Conservation (phyloP, 2,888 invertebrate genomes). For the Asteroscopus sphinx region DNA sequence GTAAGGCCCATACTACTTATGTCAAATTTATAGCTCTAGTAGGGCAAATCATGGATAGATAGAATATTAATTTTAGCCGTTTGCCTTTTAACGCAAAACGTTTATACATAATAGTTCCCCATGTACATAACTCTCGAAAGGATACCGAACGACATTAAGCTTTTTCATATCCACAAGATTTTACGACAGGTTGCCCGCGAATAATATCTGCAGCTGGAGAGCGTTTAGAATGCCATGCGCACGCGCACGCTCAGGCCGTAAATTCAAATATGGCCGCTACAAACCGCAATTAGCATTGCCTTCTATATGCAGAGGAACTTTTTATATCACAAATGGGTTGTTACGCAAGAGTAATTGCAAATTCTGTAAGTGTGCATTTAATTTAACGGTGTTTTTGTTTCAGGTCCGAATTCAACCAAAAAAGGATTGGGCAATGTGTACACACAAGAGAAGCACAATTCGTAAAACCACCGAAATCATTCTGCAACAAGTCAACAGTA, state of each 20-base stretch:
- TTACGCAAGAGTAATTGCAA: conserved; percentile 62
- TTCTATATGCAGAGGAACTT: conserved; percentile 65
- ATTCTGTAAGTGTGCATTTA: conserved; percentile 28
- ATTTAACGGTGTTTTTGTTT: conserved; percentile 68
- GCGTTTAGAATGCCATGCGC: conserved; percentile 77
- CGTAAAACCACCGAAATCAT: conserved; percentile 61
- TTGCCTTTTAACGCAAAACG: conserved; percentile 5
- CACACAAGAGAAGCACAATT: conserved; percentile 83
- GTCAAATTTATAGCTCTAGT: too few species aligned
- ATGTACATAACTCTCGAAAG: neutral
- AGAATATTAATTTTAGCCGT: too few species aligned
- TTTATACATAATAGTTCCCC: neutral
- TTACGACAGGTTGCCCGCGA: conserved; percentile 64
- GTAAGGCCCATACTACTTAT: too few species aligned
- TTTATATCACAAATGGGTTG: conserved; percentile 63
- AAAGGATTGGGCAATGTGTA: conserved; percentile 85
- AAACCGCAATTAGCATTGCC: conserved; percentile 85
- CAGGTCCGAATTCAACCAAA: conserved; percentile 76
- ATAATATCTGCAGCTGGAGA: conserved; percentile 73
- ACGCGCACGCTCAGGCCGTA: conserved; percentile 74
- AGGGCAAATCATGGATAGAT: too few species aligned
- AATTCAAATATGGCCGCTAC: conserved; percentile 81
- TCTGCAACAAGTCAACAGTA: conserved; percentile 66
- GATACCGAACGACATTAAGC: conserved; percentile 12
- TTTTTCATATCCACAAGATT: conserved; percentile 67